Evolutionary conservation across 2,888 invertebrate genomes (phyloP).

Genomic region (Sminthurinus aureus): DNA sequence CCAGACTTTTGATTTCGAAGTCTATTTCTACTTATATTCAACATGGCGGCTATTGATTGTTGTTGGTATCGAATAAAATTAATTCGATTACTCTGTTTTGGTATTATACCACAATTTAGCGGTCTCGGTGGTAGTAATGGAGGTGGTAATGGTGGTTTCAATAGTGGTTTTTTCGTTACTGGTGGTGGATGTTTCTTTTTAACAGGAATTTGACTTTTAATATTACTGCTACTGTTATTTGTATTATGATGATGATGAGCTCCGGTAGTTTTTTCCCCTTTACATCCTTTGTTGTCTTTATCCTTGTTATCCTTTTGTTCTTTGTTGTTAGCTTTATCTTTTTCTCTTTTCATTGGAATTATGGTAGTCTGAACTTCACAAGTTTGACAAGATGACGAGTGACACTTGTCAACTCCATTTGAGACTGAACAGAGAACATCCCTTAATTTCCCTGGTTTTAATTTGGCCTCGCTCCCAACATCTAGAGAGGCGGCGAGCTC

Average conservation of each 20-base stretch:
- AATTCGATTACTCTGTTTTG: slow-evolving; percentile 21
- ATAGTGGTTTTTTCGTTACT: not conserved
- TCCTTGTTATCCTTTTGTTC: not conserved
- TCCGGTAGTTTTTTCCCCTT: not conserved
- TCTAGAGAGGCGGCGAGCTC: slow-evolving; percentile 12
- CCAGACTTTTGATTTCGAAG: not conserved
- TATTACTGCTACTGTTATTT: not conserved
- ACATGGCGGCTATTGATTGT: slow-evolving; percentile 35
- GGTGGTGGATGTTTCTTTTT: not conserved
- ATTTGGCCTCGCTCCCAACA: not conserved
- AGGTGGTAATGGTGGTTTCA: not conserved
- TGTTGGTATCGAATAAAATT: slow-evolving; percentile 36
- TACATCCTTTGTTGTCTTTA: not conserved
- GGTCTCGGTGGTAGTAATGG: not conserved
- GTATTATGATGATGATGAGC: not conserved
- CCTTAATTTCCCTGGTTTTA: slow-evolving; percentile 9
- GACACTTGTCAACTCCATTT: not conserved
- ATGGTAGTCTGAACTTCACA: not conserved
- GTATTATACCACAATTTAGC: not conserved
- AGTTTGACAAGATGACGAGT: too few relatives aligned
- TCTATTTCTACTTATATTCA: slow-evolving; percentile 10
- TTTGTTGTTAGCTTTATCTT: not conserved
- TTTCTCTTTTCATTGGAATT: not conserved
- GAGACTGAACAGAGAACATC: slow-evolving; percentile 8
- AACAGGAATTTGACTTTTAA: not conserved